Evolutionary conservation across 2,888 invertebrate genomes (phyloP).

Genomic region (Epirrita christyi): DNA sequence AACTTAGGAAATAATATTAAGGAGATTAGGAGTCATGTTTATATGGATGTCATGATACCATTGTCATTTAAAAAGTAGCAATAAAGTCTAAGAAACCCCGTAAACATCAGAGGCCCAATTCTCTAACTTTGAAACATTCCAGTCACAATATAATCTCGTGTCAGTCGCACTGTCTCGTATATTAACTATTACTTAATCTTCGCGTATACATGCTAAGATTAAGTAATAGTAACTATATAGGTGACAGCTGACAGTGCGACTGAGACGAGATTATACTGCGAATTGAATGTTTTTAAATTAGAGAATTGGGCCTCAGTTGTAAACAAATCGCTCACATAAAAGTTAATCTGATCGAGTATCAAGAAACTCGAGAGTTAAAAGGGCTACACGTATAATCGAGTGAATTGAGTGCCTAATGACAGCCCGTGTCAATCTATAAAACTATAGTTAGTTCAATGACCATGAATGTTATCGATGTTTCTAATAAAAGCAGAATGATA

Average conservation of each 20-base stretch:
- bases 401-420: conserved; percentile 14
- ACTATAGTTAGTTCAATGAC: conserved; percentile 14
- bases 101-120: conserved; percentile 31
- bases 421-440: conserved; percentile 21
- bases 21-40: not conserved
- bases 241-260: no score
- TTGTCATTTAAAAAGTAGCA: conserved; percentile 14
- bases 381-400: conserved; percentile 22
- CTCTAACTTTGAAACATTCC: no score
- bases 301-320: no score
- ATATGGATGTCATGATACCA: conserved; percentile 1
- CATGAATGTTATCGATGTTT: conserved; percentile 9
- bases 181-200: no score
- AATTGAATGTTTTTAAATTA: no score
- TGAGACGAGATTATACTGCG: no score
- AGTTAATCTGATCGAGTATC: conserved; percentile 28
- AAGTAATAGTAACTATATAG: no score
- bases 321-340: conserved; percentile 13
- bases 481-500: conserved; percentile 16
- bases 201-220: no score
- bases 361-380: conserved; percentile 5
- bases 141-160: no score
- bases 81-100: conserved; percentile 20
- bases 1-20: conserved; percentile 20
- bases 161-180: no score